Evolutionary conservation across 2,888 invertebrate species (phyloP).

Genomic region (Cordilura impudica): DNA sequence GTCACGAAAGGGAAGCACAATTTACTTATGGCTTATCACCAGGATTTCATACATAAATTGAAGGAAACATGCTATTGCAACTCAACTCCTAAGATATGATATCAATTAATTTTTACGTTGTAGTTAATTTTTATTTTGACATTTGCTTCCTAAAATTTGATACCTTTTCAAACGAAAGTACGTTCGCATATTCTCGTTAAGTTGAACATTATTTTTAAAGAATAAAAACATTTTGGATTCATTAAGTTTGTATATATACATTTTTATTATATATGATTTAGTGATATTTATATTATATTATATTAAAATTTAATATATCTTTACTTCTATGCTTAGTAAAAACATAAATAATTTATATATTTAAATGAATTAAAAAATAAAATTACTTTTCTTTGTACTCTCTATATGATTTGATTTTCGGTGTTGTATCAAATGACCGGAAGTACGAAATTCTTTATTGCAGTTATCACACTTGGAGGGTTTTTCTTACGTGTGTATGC

Average conservation of each 20-base stretch:
- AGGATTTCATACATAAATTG: slow-evolving; percentile 70
- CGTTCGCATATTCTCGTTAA: not conserved
- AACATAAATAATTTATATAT: not conserved
- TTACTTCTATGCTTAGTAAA: not conserved
- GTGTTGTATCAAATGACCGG: slow-evolving; percentile 70
- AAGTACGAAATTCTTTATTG: slow-evolving; percentile 69
- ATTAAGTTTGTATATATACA: not conserved
- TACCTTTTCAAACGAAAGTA: too few relatives aligned
- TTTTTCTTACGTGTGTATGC: slow-evolving; percentile 71
- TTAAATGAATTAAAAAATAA: not conserved
- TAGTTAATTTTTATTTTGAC: not conserved
- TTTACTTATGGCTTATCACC: slow-evolving; percentile 75
- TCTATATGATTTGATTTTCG: slow-evolving; percentile 47
- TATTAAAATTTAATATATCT: not conserved
- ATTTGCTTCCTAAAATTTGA: not conserved
- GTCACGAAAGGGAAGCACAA: slow-evolving; percentile 72
- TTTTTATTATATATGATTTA: not conserved
- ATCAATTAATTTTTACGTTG: slow-evolving; percentile 8
- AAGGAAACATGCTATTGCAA: too few relatives aligned
- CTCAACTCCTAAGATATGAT: not conserved
- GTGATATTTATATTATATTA: slow-evolving; percentile 17
- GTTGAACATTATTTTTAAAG: not conserved
- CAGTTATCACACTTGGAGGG: slow-evolving; percentile 71
- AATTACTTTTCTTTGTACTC: not conserved
- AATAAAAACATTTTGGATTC: not conserved